phyloP scores from a whole-genome alignment of 2,113 vertebrate genomes.

The Tragelaphus strepsiceros region DNA sequence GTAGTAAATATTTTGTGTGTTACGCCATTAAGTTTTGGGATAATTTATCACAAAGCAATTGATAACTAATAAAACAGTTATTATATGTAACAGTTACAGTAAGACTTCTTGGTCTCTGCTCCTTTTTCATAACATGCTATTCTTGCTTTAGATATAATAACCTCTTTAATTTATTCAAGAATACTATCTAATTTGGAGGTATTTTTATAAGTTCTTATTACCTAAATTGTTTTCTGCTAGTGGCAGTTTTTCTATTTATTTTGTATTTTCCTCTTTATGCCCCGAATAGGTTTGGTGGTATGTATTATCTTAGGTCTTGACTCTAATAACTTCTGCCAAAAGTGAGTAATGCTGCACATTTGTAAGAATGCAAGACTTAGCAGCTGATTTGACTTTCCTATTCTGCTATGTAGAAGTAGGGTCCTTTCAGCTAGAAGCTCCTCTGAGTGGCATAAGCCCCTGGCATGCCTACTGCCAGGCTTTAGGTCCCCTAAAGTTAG shows the following conservation, averaged over 20 bases:
- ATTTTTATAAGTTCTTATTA: not conserved
- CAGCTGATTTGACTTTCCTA: not conserved
- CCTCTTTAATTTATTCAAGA: not conserved
- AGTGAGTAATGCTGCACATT: not conserved
- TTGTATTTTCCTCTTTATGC: not conserved
- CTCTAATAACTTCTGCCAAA: not conserved
- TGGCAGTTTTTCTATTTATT: not conserved
- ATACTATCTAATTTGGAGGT: not conserved
- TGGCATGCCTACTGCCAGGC: not conserved
- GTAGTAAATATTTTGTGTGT: not conserved
- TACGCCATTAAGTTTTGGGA: not conserved
- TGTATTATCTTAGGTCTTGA: not conserved
- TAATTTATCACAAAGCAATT: not conserved
- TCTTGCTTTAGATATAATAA: not conserved
- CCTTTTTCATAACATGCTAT: not conserved
- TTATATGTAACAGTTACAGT: not conserved
- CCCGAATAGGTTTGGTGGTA: not conserved
- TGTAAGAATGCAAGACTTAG: not conserved
- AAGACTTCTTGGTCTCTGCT: not conserved
- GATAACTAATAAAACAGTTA: not conserved
- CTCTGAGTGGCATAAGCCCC: not conserved
- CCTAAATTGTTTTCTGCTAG: not conserved
- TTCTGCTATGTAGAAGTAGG: not conserved
- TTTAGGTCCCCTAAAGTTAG: not conserved
- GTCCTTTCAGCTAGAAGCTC: not conserved